Percentiles rank a stretch among this genome's conserved stretches.
Conservation (phyloP, 2,797 vertebrate genomes). For the Lycodopsis pacificus region DNA sequence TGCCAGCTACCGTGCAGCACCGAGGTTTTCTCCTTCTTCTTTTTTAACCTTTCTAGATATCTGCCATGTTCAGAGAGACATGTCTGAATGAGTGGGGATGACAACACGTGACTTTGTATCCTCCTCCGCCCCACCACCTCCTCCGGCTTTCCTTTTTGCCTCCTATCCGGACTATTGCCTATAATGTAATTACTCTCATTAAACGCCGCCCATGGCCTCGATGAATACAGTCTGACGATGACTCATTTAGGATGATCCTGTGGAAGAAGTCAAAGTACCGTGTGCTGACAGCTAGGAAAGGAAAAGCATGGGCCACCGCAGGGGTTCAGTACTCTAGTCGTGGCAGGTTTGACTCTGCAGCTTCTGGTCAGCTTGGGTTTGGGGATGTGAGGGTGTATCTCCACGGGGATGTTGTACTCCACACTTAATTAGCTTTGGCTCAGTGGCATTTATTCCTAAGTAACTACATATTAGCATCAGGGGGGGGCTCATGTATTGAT, state of each 20-base stretch:
- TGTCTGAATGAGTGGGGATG: constrained; percentile 26
- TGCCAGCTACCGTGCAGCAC: background rate
- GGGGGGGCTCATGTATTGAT: constrained; percentile 70
- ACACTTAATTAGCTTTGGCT: constrained; percentile 78
- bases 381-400: constrained; percentile 52
- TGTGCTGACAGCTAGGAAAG: constrained; percentile 51
- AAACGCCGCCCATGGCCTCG: constrained; percentile 75
- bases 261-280: constrained; percentile 64
- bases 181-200: constrained; percentile 78
- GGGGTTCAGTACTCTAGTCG: constrained; percentile 45
- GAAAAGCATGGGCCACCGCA: constrained; percentile 41
- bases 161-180: constrained; percentile 54
- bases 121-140: constrained; percentile 15
- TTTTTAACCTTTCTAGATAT: constrained; percentile 1
- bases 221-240: constrained; percentile 81
- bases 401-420: constrained; percentile 63
- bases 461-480: constrained; percentile 80
- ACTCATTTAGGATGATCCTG: constrained; percentile 77
- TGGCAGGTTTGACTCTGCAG: constrained; percentile 49
- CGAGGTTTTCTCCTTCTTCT: background rate
- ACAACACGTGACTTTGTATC: constrained; percentile 20
- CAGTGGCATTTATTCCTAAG: constrained; percentile 80
- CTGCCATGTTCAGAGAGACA: constrained; percentile 21
- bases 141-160: constrained; percentile 18
- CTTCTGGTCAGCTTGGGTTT: constrained; percentile 66